Percentiles rank a stretch among this genome's conserved stretches.
These are phyloP conservation scores for Delphinapterus leucas DNA, from an alignment of 2,113 vertebrate species.

Conservation along the genomic window DNA sequence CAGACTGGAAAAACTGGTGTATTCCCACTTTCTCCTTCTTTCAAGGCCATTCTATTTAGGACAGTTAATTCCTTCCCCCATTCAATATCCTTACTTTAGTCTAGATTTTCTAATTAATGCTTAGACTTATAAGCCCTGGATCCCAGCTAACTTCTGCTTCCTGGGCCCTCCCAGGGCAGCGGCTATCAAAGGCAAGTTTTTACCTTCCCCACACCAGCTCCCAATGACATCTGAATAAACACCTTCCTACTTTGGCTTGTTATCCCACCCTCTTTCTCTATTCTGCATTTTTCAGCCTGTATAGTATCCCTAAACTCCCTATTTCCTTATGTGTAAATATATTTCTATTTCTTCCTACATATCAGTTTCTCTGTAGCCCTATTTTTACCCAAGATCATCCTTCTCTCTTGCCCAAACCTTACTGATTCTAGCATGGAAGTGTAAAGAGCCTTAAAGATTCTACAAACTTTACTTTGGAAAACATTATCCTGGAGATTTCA, in stretches of 20 bases:
- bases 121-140: not conserved
- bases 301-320: constrained; percentile 9
- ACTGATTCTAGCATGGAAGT: constrained; percentile 14
- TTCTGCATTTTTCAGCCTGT: not conserved
- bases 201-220: not conserved
- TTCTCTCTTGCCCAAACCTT: constrained; percentile 18
- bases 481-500: constrained; percentile 41
- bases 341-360: constrained; percentile 25
- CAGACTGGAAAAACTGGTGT: constrained; percentile 36
- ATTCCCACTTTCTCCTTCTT: constrained; percentile 47
- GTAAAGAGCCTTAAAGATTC: not conserved
- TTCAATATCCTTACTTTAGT: constrained; percentile 14
- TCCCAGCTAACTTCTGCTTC: constrained; percentile 22
- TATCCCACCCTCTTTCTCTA: constrained; percentile 13
- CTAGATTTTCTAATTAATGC: constrained; percentile 40
- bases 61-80: not conserved
- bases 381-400: constrained; percentile 4
- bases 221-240: not conserved
- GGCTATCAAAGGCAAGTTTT: not conserved
- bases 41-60: constrained; percentile 38
- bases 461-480: constrained; percentile 50
- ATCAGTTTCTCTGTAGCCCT: constrained; percentile 25
- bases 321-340: constrained; percentile 13
- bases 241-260: not conserved
- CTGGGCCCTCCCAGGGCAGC: not conserved